A percentile compares a stretch with the other conserved stretches of the same genome.
Evolutionary conservation across 2,797 vertebrate species (phyloP).

Genomic region (Sebastes steindachneri): DNA sequence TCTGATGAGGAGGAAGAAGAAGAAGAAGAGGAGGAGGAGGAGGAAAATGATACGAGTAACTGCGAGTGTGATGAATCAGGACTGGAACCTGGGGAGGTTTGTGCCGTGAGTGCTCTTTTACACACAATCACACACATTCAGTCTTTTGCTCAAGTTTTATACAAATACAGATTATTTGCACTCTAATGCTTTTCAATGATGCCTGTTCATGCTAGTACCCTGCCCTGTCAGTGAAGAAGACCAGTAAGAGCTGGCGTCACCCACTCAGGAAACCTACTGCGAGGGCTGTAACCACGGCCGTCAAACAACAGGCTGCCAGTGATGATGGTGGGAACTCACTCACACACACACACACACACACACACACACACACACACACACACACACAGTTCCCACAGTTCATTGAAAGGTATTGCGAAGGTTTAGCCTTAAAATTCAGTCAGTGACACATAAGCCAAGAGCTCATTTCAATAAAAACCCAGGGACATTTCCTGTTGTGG

Average conservation of each 20-base stretch:
- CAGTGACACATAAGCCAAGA: conserved; percentile 21
- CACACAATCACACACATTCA: not conserved
- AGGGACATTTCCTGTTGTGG: conserved; percentile 50
- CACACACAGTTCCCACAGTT: conserved; percentile 14
- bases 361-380: not conserved
- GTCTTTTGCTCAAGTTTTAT: conserved; percentile 8
- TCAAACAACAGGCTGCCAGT: conserved; percentile 90
- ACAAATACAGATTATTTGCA: not conserved
- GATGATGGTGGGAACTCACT: conserved; percentile 87
- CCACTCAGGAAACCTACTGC: conserved; percentile 92
- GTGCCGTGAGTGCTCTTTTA: conserved; percentile 72
- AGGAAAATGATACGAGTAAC: conserved; percentile 79
- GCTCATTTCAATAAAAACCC: conserved; percentile 34
- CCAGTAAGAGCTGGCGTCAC: conserved; percentile 93
- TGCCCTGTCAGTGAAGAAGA: conserved; percentile 80
- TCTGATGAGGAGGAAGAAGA: conserved; percentile 70
- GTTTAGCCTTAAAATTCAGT: conserved; percentile 21
- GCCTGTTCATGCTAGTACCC: conserved; percentile 68
- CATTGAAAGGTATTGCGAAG: conserved; percentile 10
- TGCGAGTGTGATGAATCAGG: conserved; percentile 77
- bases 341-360: not conserved
- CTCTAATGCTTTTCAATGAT: conserved; percentile 15
- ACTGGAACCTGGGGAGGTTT: conserved; percentile 86
- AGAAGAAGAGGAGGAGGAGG: conserved; percentile 66
- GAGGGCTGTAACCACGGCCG: conserved; percentile 90